Conservation (phyloP, 2,113 vertebrate species). For the Carassius carassius region DNA sequence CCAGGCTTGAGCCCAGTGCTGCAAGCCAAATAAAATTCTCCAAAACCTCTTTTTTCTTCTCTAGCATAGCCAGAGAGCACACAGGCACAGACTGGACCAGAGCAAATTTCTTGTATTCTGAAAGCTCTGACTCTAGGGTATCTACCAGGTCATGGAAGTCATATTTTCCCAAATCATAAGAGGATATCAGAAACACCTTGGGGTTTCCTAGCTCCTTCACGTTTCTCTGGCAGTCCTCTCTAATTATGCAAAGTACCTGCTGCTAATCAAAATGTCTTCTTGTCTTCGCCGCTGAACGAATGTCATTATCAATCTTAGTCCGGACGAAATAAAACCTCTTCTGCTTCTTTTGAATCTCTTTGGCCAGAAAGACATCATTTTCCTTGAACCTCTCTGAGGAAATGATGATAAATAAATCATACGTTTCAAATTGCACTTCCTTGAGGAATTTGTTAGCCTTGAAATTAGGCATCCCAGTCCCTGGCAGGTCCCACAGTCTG, state of each 20-base stretch:
- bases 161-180: conserved; percentile 41
- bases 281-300: conserved; percentile 25
- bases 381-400: conserved; percentile 54
- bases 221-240: conserved; percentile 51
- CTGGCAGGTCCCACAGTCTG: conserved; percentile 62
- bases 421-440: conserved; percentile 45
- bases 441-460: conserved; percentile 51
- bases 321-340: conserved; percentile 63
- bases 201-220: conserved; percentile 36
- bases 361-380: conserved; percentile 51
- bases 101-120: conserved; percentile 46
- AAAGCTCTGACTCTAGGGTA: conserved; percentile 47
- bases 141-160: conserved; percentile 57
- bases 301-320: conserved; percentile 63
- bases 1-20: not conserved
- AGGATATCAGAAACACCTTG: conserved; percentile 57
- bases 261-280: not conserved
- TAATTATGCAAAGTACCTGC: conserved; percentile 33
- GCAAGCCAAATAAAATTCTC: conserved; percentile 1
- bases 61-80: conserved; percentile 20
- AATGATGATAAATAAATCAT: conserved; percentile 64
- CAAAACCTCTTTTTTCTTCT: conserved; percentile 28
- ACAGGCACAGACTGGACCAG: conserved; percentile 50
- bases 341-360: conserved; percentile 45
- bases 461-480: conserved; percentile 54